Percentiles rank a stretch among this genome's conserved stretches.
phyloP scores from a whole-genome alignment of 2,888 invertebrate genomes.

The Oxyteleia sp. region DNA sequence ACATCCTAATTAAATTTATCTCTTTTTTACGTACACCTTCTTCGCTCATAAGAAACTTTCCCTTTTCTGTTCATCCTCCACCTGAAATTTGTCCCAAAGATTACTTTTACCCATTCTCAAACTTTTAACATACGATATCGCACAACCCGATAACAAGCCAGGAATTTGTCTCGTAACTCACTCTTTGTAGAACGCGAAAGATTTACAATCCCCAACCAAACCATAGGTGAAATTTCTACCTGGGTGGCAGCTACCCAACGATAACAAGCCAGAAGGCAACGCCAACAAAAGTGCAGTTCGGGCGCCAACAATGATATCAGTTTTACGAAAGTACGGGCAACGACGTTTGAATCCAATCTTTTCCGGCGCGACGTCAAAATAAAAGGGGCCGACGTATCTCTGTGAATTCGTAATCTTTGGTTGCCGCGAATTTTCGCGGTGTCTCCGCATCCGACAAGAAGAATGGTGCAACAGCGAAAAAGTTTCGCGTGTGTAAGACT shows the following conservation, averaged over 20 bases:
- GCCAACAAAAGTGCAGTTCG: slow-evolving; percentile 3
- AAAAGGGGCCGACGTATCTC: slow-evolving; percentile 14
- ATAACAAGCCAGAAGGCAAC: background rate
- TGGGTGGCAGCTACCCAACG: background rate
- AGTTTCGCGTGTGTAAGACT: slow-evolving; percentile 5
- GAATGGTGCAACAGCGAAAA: slow-evolving; percentile 10
- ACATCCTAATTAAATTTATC: too few species aligned
- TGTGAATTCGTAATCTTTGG: slow-evolving; percentile 36
- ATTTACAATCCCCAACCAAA: background rate
- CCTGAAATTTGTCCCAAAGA: too few species aligned
- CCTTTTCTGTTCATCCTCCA: too few species aligned
- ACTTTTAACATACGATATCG: too few species aligned
- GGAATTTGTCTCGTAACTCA: background rate
- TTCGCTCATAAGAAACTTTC: too few species aligned
- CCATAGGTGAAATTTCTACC: background rate
- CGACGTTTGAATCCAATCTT: slow-evolving; percentile 15
- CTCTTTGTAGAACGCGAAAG: background rate
- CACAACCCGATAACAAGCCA: background rate
- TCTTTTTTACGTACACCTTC: too few species aligned
- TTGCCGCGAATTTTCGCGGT: slow-evolving; percentile 15
- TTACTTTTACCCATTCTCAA: too few species aligned
- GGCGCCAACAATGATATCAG: slow-evolving; percentile 24
- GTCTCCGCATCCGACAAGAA: slow-evolving; percentile 32
- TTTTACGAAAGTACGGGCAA: slow-evolving; percentile 1
- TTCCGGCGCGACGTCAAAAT: slow-evolving; percentile 3